Conservation (phyloP, 2,113 vertebrate species). For the Alaudala cheleensis region DNA sequence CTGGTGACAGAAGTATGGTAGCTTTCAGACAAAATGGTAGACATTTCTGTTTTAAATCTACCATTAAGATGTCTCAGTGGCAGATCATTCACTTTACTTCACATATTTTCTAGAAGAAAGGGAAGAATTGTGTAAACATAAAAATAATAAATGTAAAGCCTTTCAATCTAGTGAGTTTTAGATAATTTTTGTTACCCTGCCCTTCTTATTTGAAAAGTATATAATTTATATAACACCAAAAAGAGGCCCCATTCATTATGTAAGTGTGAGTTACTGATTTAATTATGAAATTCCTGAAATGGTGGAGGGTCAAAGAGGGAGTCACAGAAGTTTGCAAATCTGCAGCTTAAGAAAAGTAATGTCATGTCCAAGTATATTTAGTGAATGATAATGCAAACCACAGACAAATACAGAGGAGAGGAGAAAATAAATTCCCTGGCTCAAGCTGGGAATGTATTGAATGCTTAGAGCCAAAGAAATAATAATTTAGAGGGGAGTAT, state of each 20-base stretch:
- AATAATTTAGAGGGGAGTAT: constrained; percentile 53
- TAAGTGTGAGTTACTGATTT: neutral
- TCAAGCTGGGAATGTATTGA: constrained; percentile 39
- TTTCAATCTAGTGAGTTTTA: neutral
- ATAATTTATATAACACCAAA: neutral
- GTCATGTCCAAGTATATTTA: constrained; percentile 28
- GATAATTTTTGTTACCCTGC: neutral
- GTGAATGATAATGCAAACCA: constrained; percentile 47
- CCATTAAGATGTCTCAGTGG: neutral
- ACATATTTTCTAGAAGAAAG: neutral
- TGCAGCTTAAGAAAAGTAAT: constrained; percentile 12
- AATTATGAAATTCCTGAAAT: constrained; percentile 13
- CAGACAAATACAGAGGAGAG: constrained; percentile 24
- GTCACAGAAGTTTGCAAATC: neutral
- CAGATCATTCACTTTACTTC: neutral
- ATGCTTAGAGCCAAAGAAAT: constrained; percentile 52
- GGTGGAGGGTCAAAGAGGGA: neutral
- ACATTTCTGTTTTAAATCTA: neutral
- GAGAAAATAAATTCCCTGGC: constrained; percentile 52
- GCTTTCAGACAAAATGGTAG: neutral
- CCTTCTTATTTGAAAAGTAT: neutral
- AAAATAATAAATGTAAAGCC: neutral
- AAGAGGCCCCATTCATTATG: neutral
- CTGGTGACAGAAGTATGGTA: neutral
- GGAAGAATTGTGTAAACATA: neutral